Base-by-base conservation (phyloP, 2,888 invertebrate species). In the Timema cristinae region DNA sequence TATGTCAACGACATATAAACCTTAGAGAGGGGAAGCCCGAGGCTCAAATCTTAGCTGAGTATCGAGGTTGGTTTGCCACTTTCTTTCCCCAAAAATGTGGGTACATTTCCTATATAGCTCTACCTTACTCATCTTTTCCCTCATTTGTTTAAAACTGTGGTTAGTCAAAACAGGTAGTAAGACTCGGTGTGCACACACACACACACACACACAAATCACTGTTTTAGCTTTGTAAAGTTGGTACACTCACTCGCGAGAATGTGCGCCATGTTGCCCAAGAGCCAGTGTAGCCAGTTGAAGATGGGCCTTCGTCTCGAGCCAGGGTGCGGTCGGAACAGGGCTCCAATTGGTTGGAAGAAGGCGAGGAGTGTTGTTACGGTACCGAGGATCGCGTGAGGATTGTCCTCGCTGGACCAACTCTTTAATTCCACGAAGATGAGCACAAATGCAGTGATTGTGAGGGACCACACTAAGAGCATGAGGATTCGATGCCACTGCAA, bases 241-340 rank as follows among this genome's bases (percentile, higher is more conserved):
- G 32, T 51, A 10, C 75, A 87, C 91, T 87, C 82, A 95, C 95
- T 92, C 81, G 90, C 94, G 77, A 94, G 85, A 76, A 95, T 93
- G 79, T 95, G 94, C 0, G 95, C 94, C 0, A 89, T 83, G 82
- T 96, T 96, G 63, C 97, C 97, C 63, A 90, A 87, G 69, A 93
- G 83, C 94, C 95, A 95, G 82, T 97, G 97, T 2, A 87, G 81
- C 95, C 96, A 97, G 84, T 97, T 97, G 85, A 97, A 97, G 71
- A 93, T 83, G 0, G 91, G 88, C 70, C 97, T 86, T 77, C 87
- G 88, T 15, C 89, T 87, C 10, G 94, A 90, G 68, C 91, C 92
- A 0, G 95, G 94, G 82, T 91, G 91, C 0, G 95, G 95, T 75
- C 96, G 87, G 81, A 95, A 90, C 75, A 91, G 88, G 2, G 95